A percentile compares a stretch with the other conserved stretches of the same genome.
Conservation (phyloP, 2,797 vertebrate genomes). For the Coendou prehensilis region DNA sequence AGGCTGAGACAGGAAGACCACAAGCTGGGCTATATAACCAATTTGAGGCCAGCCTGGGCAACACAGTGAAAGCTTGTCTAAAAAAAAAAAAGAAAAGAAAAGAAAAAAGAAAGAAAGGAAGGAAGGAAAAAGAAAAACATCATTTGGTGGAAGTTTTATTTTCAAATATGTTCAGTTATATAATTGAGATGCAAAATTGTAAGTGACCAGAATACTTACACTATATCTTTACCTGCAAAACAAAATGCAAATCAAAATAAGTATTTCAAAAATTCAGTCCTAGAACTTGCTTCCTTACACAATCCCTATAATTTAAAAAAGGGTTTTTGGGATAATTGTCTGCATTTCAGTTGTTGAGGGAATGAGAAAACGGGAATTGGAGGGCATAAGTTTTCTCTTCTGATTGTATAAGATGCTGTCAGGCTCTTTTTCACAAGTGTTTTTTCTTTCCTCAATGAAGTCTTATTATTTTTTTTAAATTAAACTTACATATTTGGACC, state of each 20-base stretch:
- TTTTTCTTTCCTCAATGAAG: neutral
- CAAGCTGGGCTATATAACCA: neutral
- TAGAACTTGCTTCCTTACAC: constrained; percentile 25
- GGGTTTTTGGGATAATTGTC: constrained; percentile 45
- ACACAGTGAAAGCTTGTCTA: neutral
- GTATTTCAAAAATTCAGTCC: constrained; percentile 25
- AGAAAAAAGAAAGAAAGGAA: neutral
- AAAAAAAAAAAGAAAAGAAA: neutral
- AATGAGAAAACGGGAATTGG: neutral
- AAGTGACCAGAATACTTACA: constrained; percentile 1
- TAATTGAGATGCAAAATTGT: constrained; percentile 20
- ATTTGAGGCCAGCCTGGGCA: neutral
- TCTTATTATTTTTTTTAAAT: neutral
- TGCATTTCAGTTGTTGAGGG: constrained; percentile 28
- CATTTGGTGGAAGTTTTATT: neutral
- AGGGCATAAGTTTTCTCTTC: neutral
- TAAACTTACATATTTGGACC: neutral
- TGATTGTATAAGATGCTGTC: constrained; percentile 4
- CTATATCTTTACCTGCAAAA: constrained; percentile 45
- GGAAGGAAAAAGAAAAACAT: neutral
- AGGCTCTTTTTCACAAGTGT: neutral
- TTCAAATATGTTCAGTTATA: constrained; percentile 23
- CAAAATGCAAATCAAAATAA: constrained; percentile 45
- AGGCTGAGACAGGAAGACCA: neutral
- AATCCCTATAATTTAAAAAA: constrained; percentile 19